Evolutionary conservation across 2,113 vertebrate species (phyloP).

Genomic region (Hippocampus barbouri): DNA sequence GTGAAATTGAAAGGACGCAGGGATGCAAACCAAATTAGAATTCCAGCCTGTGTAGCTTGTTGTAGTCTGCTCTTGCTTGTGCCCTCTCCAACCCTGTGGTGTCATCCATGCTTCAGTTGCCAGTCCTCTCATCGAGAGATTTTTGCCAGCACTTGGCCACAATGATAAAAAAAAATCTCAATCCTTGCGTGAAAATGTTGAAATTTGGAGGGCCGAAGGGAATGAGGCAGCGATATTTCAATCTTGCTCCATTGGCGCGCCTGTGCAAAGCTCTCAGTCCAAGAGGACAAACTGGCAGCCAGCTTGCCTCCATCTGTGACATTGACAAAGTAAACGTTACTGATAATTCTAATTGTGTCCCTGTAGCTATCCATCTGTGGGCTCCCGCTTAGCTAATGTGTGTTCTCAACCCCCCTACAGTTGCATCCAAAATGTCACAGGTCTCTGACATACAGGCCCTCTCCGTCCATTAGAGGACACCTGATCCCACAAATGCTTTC

Average conservation of each 20-base stretch:
- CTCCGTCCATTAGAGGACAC: slow-evolving; percentile 69
- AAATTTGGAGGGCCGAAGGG: slow-evolving; percentile 3
- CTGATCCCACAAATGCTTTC: slow-evolving; percentile 56
- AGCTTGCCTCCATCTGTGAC: slow-evolving; percentile 34
- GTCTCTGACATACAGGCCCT: slow-evolving; percentile 40
- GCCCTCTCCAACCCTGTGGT: not conserved
- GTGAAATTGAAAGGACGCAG: not conserved
- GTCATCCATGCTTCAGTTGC: not conserved
- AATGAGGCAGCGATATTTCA: slow-evolving; percentile 14
- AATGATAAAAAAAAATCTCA: not conserved
- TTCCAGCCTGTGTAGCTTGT: not conserved
- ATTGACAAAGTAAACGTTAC: slow-evolving; percentile 39
- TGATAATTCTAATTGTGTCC: slow-evolving; percentile 46
- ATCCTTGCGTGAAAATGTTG: slow-evolving; percentile 19
- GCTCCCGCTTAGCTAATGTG: slow-evolving; percentile 30
- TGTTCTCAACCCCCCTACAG: slow-evolving; percentile 39
- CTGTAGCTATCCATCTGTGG: slow-evolving; percentile 22
- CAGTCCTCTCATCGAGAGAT: not conserved
- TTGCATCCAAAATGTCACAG: slow-evolving; percentile 46
- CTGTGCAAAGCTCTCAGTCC: slow-evolving; percentile 37
- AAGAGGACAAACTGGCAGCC: slow-evolving; percentile 13
- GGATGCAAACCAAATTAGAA: not conserved
- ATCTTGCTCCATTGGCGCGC: slow-evolving; percentile 2
- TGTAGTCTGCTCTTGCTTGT: not conserved
- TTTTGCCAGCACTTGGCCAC: not conserved